Conservation (phyloP, 2,888 invertebrate species). For the Eremobia ochroleuca region DNA sequence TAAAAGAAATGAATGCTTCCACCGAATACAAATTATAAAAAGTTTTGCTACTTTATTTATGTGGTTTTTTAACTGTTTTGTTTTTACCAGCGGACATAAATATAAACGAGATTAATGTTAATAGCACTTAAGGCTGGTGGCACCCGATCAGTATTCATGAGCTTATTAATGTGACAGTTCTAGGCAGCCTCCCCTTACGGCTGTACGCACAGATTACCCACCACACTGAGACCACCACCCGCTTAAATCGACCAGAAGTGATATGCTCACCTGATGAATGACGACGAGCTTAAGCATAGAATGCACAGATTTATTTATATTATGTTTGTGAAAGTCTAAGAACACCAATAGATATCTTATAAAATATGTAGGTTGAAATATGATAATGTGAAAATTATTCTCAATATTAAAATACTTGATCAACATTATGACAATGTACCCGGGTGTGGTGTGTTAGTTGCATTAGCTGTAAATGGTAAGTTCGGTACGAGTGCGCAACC, state of each 20-base stretch:
- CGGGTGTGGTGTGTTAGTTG: conserved; percentile 34
- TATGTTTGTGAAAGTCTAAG: conserved; percentile 16
- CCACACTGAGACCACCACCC: conserved; percentile 73
- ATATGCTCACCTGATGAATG: conserved; percentile 82
- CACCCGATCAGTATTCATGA: conserved; percentile 86
- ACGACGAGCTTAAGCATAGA: conserved; percentile 75
- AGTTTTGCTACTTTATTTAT: conserved; percentile 33
- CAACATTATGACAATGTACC: conserved; percentile 22
- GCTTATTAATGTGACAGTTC: conserved; percentile 85
- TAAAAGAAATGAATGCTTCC: conserved; percentile 60
- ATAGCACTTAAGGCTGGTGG: conserved; percentile 67
- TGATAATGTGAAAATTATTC: conserved; percentile 17
- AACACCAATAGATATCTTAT: neutral
- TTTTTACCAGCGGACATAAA: conserved; percentile 10
- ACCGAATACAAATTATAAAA: conserved; percentile 24
- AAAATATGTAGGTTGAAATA: conserved; percentile 18
- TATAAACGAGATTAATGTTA: conserved; percentile 60
- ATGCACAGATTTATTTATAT: conserved; percentile 34
- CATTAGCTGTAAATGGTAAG: conserved; percentile 57
- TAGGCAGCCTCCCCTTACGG: conserved; percentile 73
- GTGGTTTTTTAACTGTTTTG: neutral
- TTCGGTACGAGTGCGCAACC: conserved; percentile 64
- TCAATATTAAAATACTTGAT: conserved; percentile 21
- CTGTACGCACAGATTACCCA: conserved; percentile 80
- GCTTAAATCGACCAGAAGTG: conserved; percentile 87